These are phyloP conservation scores for Amphimedon queenslandica DNA, from an alignment of 37 sponge, comb jelly and placozoan genomes.

Conservation along the genomic window DNA sequence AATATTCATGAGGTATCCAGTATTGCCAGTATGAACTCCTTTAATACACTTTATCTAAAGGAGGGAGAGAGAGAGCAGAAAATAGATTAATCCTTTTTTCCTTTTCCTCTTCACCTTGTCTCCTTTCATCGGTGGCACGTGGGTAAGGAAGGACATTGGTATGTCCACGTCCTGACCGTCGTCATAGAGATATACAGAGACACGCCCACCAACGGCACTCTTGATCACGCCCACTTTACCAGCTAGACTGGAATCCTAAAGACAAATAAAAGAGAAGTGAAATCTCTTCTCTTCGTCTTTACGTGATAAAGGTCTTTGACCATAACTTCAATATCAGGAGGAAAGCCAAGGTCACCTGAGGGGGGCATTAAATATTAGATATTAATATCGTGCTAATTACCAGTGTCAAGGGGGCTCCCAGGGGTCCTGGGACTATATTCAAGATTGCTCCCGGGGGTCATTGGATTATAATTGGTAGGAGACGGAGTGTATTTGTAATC, in stretches of 20 bases:
- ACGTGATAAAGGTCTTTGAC: conserved; percentile 34
- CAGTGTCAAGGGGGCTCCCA: conserved; percentile 51
- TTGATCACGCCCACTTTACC: conserved; percentile 46
- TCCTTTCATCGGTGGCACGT: conserved; percentile 63
- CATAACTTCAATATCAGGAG: conserved; percentile 65
- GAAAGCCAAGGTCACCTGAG: conserved; percentile 25
- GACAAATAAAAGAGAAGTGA: background rate
- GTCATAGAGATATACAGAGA: conserved; percentile 71
- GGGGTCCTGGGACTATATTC: conserved; percentile 70
- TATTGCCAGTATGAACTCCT: conserved; percentile 57
- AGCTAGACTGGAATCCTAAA: conserved; percentile 14
- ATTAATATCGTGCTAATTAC: conserved; percentile 10
- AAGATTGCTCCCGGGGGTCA: conserved; percentile 59
- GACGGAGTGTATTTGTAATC: conserved; percentile 60
- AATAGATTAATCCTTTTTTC: background rate
- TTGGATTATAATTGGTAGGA: conserved; percentile 48
- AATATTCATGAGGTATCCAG: conserved; percentile 85
- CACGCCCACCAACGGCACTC: conserved; percentile 42
- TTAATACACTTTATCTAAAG: conserved; percentile 65
- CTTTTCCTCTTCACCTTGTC: conserved; percentile 57
- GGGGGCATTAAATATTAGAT: background rate
- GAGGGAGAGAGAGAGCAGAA: conserved; percentile 1
- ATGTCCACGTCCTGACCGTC: conserved; percentile 81
- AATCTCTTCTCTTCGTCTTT: background rate
- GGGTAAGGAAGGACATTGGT: conserved; percentile 61